phyloP scores from a whole-genome alignment of 1,140 invertebrate species.

The Tetranychus cinnabarinus region DNA sequence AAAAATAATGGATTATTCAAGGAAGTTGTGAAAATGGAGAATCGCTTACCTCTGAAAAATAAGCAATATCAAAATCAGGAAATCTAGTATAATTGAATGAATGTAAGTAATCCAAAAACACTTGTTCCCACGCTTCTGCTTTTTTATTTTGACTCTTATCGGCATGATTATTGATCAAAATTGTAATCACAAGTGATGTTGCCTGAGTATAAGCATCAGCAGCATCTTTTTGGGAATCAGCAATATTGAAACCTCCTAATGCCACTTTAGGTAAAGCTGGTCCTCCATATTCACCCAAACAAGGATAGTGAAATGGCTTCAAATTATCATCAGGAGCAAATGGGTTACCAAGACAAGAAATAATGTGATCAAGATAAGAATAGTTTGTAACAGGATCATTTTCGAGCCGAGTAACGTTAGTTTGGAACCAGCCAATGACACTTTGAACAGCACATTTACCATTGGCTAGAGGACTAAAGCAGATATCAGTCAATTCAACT shows the following conservation, averaged over 20 bases:
- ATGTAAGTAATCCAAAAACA: slow-evolving; percentile 62
- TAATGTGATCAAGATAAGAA: slow-evolving; percentile 49
- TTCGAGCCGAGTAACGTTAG: too few relatives aligned
- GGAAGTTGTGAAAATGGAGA: too few relatives aligned
- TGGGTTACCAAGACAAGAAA: slow-evolving; percentile 40
- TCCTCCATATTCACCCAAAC: slow-evolving; percentile 64
- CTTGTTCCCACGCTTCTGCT: slow-evolving; percentile 70
- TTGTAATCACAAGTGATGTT: slow-evolving; percentile 61
- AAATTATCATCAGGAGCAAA: slow-evolving; percentile 27
- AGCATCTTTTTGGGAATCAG: slow-evolving; percentile 33
- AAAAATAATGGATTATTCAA: neutral
- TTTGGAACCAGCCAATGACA: slow-evolving; percentile 70
- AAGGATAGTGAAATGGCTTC: slow-evolving; percentile 25
- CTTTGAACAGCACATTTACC: slow-evolving; percentile 62
- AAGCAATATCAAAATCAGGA: slow-evolving; percentile 26
- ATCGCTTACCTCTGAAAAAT: neutral
- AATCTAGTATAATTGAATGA: slow-evolving; percentile 41
- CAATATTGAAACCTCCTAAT: slow-evolving; percentile 57
- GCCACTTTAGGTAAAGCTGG: slow-evolving; percentile 72
- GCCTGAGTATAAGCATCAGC: slow-evolving; percentile 45
- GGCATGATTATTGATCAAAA: slow-evolving; percentile 67
- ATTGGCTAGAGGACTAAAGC: slow-evolving; percentile 58
- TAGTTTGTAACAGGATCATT: slow-evolving; percentile 15
- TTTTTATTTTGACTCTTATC: slow-evolving; percentile 39
- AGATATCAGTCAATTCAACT: slow-evolving; percentile 52